Evolutionary conservation across 1,140 invertebrate species (phyloP).

Genomic region (Musca domestica): DNA sequence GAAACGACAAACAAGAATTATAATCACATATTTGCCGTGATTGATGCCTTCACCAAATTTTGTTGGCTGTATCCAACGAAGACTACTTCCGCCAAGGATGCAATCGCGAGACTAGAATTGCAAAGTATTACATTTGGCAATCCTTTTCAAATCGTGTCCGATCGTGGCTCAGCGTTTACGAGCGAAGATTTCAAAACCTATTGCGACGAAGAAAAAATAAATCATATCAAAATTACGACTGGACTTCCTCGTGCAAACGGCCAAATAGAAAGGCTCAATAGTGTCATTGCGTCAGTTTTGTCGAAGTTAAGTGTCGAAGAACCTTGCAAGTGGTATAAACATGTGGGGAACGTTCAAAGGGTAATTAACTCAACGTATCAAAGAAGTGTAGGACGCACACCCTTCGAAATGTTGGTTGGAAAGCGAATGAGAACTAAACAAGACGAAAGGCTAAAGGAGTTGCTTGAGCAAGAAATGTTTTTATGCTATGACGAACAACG

Average conservation of each 20-base stretch:
- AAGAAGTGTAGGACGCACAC: neutral
- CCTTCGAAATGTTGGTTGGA: no score
- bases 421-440: no score
- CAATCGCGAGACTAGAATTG: slow-evolving; percentile 27
- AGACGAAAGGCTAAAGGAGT: no score
- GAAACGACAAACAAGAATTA: slow-evolving; percentile 46
- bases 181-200: slow-evolving; percentile 35
- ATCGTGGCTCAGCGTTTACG: slow-evolving; percentile 36
- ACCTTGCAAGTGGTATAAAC: slow-evolving; percentile 42
- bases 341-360: slow-evolving; percentile 39
- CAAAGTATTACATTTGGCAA: slow-evolving; percentile 32
- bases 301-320: slow-evolving; percentile 36
- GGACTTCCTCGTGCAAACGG: slow-evolving; percentile 42
- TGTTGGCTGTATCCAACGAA: slow-evolving; percentile 46
- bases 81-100: slow-evolving; percentile 37
- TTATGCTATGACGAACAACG: no score
- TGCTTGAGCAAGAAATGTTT: no score
- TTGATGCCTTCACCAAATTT: slow-evolving; percentile 43
- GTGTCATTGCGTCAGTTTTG: no score
- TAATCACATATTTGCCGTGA: slow-evolving; percentile 39
- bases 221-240: slow-evolving; percentile 38
- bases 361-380: neutral
- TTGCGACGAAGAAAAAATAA: slow-evolving; percentile 30
- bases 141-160: slow-evolving; percentile 39
- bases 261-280: slow-evolving; percentile 41